Evolutionary conservation across 2,113 vertebrate species (phyloP).

Genomic region (Marmota monax): DNA sequence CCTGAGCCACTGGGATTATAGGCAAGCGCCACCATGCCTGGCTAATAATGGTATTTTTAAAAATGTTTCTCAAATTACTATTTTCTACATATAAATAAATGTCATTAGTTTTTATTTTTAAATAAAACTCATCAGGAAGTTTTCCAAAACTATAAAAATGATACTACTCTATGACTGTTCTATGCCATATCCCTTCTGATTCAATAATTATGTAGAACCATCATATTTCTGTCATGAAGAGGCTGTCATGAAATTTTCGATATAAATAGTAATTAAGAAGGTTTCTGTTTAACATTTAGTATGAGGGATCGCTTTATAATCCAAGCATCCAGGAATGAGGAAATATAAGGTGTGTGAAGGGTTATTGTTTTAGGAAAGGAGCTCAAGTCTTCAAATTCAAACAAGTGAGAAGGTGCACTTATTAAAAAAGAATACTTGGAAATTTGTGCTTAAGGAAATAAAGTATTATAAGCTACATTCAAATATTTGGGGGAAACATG

Average conservation of each 20-base stretch:
- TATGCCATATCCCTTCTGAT: background rate
- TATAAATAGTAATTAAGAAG: background rate
- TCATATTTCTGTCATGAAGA: background rate
- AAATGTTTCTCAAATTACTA: background rate
- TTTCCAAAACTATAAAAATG: background rate
- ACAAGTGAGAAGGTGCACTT: background rate
- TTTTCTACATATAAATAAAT: background rate
- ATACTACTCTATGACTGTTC: background rate
- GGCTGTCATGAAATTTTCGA: background rate
- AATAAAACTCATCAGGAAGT: background rate
- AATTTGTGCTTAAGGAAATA: background rate
- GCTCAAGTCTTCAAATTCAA: constrained; percentile 23
- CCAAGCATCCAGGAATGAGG: background rate
- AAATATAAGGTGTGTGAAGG: background rate
- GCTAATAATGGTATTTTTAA: background rate
- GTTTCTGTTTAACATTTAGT: background rate
- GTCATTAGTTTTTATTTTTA: background rate
- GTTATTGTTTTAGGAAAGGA: background rate
- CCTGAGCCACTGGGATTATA: too few species aligned
- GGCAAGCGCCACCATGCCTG: too few species aligned
- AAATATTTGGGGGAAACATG: background rate
- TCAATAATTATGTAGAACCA: background rate
- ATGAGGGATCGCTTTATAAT: background rate
- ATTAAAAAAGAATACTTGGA: background rate
- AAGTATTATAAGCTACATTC: background rate